phyloP scores from a whole-genome alignment of 2,888 invertebrate genomes.

The Phoenoteleia sp. region DNA sequence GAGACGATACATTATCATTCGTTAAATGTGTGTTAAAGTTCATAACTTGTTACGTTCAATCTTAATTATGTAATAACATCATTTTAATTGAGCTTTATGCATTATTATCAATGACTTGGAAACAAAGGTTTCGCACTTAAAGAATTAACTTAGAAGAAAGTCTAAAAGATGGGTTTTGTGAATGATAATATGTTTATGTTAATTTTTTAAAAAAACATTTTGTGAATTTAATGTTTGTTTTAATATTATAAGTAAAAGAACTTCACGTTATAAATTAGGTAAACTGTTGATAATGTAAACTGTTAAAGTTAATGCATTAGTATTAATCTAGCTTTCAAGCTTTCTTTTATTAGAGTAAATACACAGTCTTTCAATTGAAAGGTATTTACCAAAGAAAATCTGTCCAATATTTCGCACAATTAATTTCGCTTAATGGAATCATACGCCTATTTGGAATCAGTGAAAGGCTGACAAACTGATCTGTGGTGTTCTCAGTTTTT shows the following conservation, averaged over 20 bases:
- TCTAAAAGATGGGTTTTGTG: too few species aligned
- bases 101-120: neutral
- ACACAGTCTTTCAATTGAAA: neutral
- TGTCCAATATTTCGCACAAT: constrained; percentile 25
- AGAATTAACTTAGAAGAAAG: constrained; percentile 4
- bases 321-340: too few species aligned
- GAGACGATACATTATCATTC: constrained; percentile 28
- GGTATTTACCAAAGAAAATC: constrained; percentile 13
- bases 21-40: constrained; percentile 22
- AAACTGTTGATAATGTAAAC: too few species aligned
- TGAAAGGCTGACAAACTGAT: constrained; percentile 35
- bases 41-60: constrained; percentile 6
- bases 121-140: neutral
- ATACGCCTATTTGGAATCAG: constrained; percentile 42
- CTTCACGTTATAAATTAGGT: too few species aligned
- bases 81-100: neutral
- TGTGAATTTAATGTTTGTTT: too few species aligned
- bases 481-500: constrained; percentile 7
- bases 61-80: constrained; percentile 8
- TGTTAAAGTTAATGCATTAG: too few species aligned
- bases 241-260: too few species aligned
- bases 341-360: neutral
- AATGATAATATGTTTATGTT: too few species aligned
- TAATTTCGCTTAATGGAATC: constrained; percentile 42
- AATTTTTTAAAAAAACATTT: too few species aligned